Conservation (phyloP, 2,797 vertebrate genomes). For the Coccyzus lansbergi region DNA sequence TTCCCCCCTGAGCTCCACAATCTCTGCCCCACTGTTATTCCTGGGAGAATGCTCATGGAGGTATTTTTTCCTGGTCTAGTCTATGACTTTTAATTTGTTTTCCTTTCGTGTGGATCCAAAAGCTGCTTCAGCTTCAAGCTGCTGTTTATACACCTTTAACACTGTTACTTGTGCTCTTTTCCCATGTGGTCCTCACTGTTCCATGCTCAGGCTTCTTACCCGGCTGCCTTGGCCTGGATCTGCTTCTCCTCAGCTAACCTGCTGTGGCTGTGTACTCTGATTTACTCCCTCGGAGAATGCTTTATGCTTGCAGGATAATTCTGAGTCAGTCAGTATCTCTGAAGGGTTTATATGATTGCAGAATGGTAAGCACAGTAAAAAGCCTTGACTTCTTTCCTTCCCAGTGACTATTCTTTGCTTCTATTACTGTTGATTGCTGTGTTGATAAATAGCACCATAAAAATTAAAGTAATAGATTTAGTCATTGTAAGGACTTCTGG, state of each 20-base stretch:
- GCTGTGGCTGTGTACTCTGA: neutral
- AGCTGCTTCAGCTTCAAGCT: neutral
- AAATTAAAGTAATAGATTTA: slow-evolving; percentile 13
- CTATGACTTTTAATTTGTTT: neutral
- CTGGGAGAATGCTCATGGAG: neutral
- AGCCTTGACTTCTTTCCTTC: neutral
- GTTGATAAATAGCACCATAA: slow-evolving; percentile 32
- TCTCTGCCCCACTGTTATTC: neutral
- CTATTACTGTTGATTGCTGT: neutral
- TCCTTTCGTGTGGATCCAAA: neutral
- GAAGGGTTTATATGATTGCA: neutral
- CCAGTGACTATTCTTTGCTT: neutral
- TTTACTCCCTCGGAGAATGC: neutral
- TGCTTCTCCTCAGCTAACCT: neutral
- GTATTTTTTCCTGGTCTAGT: neutral
- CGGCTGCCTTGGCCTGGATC: neutral
- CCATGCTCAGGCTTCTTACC: neutral
- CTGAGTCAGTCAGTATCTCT: neutral
- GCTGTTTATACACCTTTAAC: neutral
- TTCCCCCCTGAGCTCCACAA: neutral
- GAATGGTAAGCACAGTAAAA: neutral
- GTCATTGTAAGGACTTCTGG: slow-evolving; percentile 28
- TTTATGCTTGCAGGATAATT: neutral
- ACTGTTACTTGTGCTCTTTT: neutral
- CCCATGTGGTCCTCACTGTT: neutral